phyloP scores from a whole-genome alignment of 2,113 vertebrate species.

The Odocoileus virginianus region DNA sequence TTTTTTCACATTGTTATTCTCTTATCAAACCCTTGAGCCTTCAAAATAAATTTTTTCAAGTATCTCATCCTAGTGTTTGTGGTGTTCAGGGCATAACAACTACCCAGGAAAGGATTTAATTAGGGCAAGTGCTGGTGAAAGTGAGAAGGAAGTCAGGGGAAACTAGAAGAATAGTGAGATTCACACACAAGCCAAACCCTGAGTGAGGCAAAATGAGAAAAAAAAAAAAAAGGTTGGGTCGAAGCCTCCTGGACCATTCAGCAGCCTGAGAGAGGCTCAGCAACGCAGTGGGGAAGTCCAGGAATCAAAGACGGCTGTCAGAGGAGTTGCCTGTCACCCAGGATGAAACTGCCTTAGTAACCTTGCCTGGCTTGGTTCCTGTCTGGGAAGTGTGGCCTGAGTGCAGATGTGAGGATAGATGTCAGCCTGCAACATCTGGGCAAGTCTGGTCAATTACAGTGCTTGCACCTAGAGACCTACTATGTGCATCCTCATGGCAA shows the following conservation, averaged over 20 bases:
- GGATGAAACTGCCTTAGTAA: not conserved
- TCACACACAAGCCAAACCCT: not conserved
- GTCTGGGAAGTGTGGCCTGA: not conserved
- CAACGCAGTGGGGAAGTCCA: not conserved
- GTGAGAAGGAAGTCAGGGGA: not conserved
- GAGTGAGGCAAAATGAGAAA: not conserved
- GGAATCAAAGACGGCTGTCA: not conserved
- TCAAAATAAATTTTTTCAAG: not conserved
- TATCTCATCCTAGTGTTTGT: not conserved
- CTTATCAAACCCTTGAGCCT: not conserved
- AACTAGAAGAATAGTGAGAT: not conserved
- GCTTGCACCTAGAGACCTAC: not conserved
- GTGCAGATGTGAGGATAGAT: not conserved
- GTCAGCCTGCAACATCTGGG: not conserved
- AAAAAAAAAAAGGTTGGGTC: not conserved
- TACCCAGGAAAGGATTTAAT: not conserved
- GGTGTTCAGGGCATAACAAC: not conserved
- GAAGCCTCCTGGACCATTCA: not conserved
- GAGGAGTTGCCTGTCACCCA: not conserved
- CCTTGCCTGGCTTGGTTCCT: not conserved
- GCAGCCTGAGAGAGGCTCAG: not conserved
- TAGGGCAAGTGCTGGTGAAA: not conserved
- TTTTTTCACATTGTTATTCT: slow-evolving; percentile 1
- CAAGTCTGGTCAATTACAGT: not conserved
- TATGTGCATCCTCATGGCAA: not conserved